These are phyloP conservation scores for Phengaris arion DNA, from an alignment of 2,888 invertebrate genomes.

Conservation along the genomic window DNA sequence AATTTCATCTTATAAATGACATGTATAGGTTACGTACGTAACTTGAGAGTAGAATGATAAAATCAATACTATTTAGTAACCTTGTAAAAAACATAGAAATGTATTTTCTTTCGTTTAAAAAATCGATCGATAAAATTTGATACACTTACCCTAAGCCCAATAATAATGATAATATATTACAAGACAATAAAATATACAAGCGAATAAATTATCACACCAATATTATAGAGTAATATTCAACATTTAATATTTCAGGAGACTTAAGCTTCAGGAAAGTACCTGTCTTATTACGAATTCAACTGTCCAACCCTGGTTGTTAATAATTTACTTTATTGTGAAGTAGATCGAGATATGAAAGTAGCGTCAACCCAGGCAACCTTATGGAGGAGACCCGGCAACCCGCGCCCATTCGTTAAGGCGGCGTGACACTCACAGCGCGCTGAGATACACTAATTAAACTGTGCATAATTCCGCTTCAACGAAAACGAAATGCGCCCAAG, in stretches of 20 bases:
- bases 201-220: neutral
- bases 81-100: neutral
- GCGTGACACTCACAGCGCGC: constrained; percentile 32
- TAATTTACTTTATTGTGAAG: constrained; percentile 25
- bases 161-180: neutral
- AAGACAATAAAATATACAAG: neutral
- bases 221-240: neutral
- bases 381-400: neutral
- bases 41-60: neutral
- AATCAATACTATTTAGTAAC: neutral
- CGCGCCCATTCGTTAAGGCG: constrained; percentile 15
- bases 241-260: neutral
- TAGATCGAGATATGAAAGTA: neutral
- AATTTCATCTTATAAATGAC: constrained; percentile 23
- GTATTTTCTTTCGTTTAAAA: too few species aligned
- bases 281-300: constrained; percentile 13
- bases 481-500: constrained; percentile 35
- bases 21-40: neutral
- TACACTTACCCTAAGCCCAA: neutral
- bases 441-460: constrained; percentile 39
- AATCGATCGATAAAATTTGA: too few species aligned
- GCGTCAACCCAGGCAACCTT: neutral
- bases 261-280: constrained; percentile 2
- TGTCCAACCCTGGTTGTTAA: constrained; percentile 21
- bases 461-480: constrained; percentile 39